These are phyloP conservation scores for Netelia virgata DNA, from an alignment of 2,888 invertebrate species.

Conservation along the genomic window DNA sequence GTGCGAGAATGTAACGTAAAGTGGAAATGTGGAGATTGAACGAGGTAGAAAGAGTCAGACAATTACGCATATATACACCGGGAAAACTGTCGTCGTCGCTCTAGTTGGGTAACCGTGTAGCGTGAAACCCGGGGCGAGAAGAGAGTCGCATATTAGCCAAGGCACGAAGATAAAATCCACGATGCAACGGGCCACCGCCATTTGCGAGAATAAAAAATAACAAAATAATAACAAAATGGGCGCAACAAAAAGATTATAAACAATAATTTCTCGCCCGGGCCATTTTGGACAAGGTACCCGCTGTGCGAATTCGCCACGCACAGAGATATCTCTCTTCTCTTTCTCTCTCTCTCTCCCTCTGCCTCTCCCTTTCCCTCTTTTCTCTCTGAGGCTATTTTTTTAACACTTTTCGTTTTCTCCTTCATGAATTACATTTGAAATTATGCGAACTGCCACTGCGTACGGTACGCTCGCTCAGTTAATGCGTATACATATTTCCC, in stretches of 20 bases:
- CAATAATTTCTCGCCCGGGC: conserved; percentile 65
- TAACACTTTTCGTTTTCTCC: conserved; percentile 60
- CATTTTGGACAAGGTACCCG: conserved; percentile 40
- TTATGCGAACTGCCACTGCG: conserved; percentile 71
- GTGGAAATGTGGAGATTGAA: conserved; percentile 19
- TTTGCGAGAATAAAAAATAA: conserved; percentile 30
- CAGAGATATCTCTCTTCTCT: not conserved
- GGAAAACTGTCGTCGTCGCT: conserved; percentile 42
- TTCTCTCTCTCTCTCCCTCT: not conserved
- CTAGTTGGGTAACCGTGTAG: conserved; percentile 18
- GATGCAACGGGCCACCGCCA: conserved; percentile 40
- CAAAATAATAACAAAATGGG: conserved; percentile 2
- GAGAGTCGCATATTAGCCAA: conserved; percentile 58
- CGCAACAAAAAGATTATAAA: conserved; percentile 41
- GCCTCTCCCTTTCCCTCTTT: not conserved
- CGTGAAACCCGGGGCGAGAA: conserved; percentile 38
- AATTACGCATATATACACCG: conserved; percentile 26
- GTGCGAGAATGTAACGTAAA: conserved; percentile 51
- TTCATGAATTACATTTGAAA: conserved; percentile 79
- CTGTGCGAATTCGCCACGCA: not conserved
- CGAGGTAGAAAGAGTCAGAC: conserved; percentile 36
- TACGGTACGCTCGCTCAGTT: conserved; percentile 62
- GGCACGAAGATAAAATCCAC: conserved; percentile 47
- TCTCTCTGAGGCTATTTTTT: conserved; percentile 39
- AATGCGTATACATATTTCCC: conserved; percentile 73